These are phyloP conservation scores for Magallana nippona DNA, from an alignment of 2,888 invertebrate genomes.

Conservation along the genomic window DNA sequence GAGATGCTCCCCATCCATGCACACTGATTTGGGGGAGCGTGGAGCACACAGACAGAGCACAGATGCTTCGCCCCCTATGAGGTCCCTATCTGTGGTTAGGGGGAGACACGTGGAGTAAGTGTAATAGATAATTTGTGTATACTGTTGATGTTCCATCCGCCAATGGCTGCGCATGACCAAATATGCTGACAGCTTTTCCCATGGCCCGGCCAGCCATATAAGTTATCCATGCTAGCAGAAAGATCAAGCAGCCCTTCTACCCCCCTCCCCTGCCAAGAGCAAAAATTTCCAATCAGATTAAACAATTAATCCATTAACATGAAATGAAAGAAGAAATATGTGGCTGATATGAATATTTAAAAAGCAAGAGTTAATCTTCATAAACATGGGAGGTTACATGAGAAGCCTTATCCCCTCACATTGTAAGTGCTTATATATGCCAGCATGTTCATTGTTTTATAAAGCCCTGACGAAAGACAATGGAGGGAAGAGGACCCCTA, in stretches of 20 bases:
- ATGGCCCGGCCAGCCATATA: conserved; percentile 37
- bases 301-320: background rate
- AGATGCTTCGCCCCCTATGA: background rate
- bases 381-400: background rate
- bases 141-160: conserved; percentile 33
- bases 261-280: background rate
- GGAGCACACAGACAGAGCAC: background rate
- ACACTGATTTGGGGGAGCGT: background rate
- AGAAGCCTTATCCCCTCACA: background rate
- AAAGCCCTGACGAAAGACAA: background rate
- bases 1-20: background rate
- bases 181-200: conserved; percentile 44
- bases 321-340: background rate
- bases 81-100: conserved; percentile 15
- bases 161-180: conserved; percentile 36
- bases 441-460: background rate
- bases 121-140: conserved; percentile 23
- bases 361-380: background rate
- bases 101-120: conserved; percentile 24
- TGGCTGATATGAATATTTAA: conserved; percentile 15
- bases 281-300: background rate
- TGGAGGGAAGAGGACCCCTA: too few species aligned
- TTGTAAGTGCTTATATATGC: background rate
- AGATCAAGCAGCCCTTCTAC: background rate
- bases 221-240: conserved; percentile 13